Evolutionary conservation across 2,888 invertebrate species (phyloP).

Genomic region (Dinocampus coccinellae): DNA sequence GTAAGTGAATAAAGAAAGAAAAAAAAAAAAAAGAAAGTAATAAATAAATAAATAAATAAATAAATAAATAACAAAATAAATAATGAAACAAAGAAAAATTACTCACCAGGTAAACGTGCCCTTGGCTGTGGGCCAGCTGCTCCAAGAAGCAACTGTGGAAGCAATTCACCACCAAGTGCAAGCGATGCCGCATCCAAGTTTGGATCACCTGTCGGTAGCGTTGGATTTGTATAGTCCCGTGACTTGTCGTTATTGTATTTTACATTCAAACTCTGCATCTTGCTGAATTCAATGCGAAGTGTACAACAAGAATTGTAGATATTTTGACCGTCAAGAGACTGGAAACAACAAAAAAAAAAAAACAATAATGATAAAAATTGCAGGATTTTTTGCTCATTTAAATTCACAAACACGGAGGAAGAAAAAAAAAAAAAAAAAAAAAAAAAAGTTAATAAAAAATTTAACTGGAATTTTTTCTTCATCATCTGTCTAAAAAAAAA

Average conservation of each 20-base stretch:
- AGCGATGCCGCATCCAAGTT: conserved; percentile 76
- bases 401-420: background rate
- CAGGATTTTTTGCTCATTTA: too few species aligned
- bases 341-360: conserved; percentile 63
- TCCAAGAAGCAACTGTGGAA: conserved; percentile 72
- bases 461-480: background rate
- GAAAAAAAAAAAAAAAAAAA: background rate
- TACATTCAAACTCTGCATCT: conserved; percentile 97
- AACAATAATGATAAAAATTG: background rate
- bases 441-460: background rate
- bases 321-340: conserved; percentile 97
- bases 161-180: conserved; percentile 77
- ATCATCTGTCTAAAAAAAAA: too few species aligned
- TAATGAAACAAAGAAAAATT: conserved; percentile 17
- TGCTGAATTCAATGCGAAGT: conserved; percentile 98
- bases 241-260: conserved; percentile 99
- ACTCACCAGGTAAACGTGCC: conserved; percentile 67
- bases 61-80: background rate
- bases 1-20: background rate
- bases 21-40: background rate
- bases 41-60: background rate
- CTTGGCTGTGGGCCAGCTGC: conserved; percentile 68
- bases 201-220: conserved; percentile 93
- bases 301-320: conserved; percentile 99
- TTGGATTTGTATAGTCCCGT: conserved; percentile 98